Evolutionary conservation across 2,113 vertebrate genomes (phyloP).

Genomic region (Anoura caudifer): DNA sequence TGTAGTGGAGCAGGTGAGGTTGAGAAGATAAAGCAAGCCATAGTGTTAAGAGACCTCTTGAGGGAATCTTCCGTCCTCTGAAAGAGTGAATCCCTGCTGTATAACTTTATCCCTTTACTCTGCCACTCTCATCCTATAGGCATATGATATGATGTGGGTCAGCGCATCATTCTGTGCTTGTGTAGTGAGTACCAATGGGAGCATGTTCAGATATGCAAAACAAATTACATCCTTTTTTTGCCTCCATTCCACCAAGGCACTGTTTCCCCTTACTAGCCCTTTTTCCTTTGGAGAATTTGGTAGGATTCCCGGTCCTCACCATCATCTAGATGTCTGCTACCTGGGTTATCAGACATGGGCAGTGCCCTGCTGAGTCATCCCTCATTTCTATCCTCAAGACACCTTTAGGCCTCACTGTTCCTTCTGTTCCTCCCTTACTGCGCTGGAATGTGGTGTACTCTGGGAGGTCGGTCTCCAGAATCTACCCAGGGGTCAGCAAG

Average conservation of each 20-base stretch:
- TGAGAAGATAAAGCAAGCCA: not conserved
- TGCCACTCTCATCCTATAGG: not conserved
- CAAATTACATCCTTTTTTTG: not conserved
- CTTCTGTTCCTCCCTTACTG: not conserved
- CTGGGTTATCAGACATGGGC: not conserved
- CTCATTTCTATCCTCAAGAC: not conserved
- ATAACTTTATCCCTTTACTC: not conserved
- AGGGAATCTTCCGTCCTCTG: not conserved
- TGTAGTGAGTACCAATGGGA: not conserved
- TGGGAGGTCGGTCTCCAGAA: not conserved
- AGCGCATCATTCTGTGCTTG: not conserved
- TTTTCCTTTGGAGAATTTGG: not conserved
- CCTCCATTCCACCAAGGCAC: not conserved
- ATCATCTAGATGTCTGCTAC: not conserved
- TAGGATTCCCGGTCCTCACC: not conserved
- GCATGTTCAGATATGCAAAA: not conserved
- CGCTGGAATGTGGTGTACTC: not conserved
- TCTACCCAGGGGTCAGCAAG: not conserved
- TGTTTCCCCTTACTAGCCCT: too few species aligned
- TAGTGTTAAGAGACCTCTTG: not conserved
- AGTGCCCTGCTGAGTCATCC: not conserved
- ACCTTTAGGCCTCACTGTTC: not conserved
- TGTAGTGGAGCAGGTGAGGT: not conserved
- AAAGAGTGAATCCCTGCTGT: not conserved
- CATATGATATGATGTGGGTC: not conserved